Evolutionary conservation across 2,888 invertebrate species (phyloP), one percentile per base, ranked within the genome.

Genomic region (Eudasyphora cyanicolor): DNA sequence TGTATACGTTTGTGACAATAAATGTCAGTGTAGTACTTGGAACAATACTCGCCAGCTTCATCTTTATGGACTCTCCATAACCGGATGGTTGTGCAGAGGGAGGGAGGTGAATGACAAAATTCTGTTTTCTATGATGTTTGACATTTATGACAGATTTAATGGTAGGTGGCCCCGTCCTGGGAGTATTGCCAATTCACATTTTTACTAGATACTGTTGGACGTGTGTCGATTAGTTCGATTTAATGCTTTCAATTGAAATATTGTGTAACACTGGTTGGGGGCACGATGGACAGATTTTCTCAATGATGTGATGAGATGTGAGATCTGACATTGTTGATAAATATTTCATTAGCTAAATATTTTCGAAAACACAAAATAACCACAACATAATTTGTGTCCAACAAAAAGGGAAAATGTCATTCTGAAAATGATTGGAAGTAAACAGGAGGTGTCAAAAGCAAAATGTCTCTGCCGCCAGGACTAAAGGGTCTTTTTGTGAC

Each of bases 341-440:
- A 86, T 85, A 84, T 84, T 84, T 86, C 79, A 86, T 85, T 82
- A 86, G 79, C 75, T 80, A 79, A 80, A 79, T 82, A 79, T 82
- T 85, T 82, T n/a, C n/a, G 51, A 77, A 73, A 82, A 82, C 79
- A 75, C 32, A 57, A 71, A 71, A 67, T 38, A 82, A 69, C 60
- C 71, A 70, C 77, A 67, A 57, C 45, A 75, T n/a, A 71, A 35
- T 64, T 67, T 38, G 45, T 12, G 14, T 38, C 38, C 24, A 42
- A 32, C n/a, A n/a, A 12, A 62, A 32, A 29, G 49, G 49, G 19
- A n/a, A 6, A n/a, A 8, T 17, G 38, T 19, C 19, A 17, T n/a
- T n/a, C 45, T 60, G 27, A 19, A 29, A 3, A 60, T 12, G 29
- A 1, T 12, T 24, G 27, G 21, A 57, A 27, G 27, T 27, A 57